phyloP scores from a whole-genome alignment of 2,888 invertebrate species.

The Athalia rosae region DNA sequence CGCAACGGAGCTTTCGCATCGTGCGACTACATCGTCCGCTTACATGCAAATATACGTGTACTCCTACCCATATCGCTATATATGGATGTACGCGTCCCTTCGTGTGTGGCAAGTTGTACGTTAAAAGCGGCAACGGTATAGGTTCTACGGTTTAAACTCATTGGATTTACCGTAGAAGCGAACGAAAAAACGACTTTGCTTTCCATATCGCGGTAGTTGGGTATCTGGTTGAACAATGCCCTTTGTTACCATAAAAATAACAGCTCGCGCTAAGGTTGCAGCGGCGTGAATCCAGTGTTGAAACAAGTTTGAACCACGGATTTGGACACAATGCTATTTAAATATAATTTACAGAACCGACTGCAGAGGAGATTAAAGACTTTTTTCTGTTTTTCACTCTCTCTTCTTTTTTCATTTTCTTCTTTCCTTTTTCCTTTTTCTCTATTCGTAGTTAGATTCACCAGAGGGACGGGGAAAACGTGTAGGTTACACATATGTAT shows the following conservation, averaged over 20 bases:
- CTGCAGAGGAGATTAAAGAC: conserved; percentile 52
- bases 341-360: conserved; percentile 57
- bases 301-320: conserved; percentile 44
- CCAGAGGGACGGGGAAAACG: no score
- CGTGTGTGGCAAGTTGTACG: neutral
- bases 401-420: neutral
- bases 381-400: conserved; percentile 15
- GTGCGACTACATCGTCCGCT: no score
- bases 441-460: no score
- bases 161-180: conserved; percentile 5
- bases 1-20: neutral
- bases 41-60: neutral
- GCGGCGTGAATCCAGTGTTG: conserved; percentile 37
- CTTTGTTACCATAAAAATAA: conserved; percentile 57
- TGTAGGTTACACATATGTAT: no score
- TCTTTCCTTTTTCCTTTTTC: neutral
- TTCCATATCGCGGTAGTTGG: conserved; percentile 47
- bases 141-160: conserved; percentile 20
- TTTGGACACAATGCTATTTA: conserved; percentile 56
- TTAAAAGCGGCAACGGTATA: conserved; percentile 12
- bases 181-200: conserved; percentile 26
- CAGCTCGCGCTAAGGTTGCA: conserved; percentile 35
- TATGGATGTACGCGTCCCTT: neutral
- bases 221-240: conserved; percentile 54
- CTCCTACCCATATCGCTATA: neutral